phyloP scores from a whole-genome alignment of 2,888 invertebrate genomes.

The Lepidocyrtinus sp. region DNA sequence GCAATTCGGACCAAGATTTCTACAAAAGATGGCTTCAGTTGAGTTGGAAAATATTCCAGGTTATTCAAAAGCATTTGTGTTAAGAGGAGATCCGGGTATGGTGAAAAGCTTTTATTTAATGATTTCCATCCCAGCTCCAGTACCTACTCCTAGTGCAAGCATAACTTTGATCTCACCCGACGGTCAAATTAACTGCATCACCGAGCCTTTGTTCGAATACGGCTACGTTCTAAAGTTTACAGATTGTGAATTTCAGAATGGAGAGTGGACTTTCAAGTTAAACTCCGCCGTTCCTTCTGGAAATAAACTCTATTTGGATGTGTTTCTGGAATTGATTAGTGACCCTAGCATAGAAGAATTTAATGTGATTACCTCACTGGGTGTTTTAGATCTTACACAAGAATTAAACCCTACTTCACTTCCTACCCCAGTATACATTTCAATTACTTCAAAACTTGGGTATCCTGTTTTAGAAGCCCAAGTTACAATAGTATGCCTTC shows the following conservation, averaged over 20 bases:
- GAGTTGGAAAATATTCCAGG: background rate
- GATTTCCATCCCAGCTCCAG: background rate
- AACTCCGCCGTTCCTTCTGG: background rate
- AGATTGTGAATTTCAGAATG: conserved; percentile 11
- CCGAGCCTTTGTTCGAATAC: background rate
- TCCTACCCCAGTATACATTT: conserved; percentile 24
- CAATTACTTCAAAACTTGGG: conserved; percentile 15
- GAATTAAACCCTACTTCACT: background rate
- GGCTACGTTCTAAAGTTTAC: conserved; percentile 1
- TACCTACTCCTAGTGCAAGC: background rate
- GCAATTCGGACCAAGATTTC: conserved; percentile 28
- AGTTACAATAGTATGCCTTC: conserved; percentile 42
- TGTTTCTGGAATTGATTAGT: background rate
- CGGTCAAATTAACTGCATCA: background rate
- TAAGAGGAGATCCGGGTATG: background rate
- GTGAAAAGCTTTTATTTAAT: conserved; percentile 5
- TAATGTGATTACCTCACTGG: conserved; percentile 19
- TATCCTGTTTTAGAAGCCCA: conserved; percentile 54
- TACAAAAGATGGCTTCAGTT: conserved; percentile 37
- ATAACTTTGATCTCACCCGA: background rate
- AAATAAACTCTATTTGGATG: background rate
- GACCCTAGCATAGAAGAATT: background rate
- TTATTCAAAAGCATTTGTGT: background rate
- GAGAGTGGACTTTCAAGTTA: conserved; percentile 6
- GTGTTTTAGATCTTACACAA: conserved; percentile 10